Evolutionary conservation across 2,113 vertebrate genomes (phyloP).

Genomic region (Mormoops blainvillei): DNA sequence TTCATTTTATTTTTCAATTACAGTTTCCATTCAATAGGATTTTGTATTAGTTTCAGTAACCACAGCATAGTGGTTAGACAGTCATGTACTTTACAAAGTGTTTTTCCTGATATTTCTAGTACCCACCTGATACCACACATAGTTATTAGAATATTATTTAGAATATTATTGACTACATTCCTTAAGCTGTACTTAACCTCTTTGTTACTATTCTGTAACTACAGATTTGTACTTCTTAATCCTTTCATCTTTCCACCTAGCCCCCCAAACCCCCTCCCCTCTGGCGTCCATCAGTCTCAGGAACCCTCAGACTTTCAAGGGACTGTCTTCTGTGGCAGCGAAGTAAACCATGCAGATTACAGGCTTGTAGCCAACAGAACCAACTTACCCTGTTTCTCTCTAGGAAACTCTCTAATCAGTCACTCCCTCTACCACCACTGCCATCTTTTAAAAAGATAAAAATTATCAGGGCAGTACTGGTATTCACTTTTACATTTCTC

Average conservation of each 20-base stretch:
- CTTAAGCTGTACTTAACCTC: background rate
- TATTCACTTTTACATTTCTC: background rate
- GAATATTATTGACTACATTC: background rate
- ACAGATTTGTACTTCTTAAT: background rate
- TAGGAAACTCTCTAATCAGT: background rate
- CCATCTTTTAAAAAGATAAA: background rate
- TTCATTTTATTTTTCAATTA: background rate
- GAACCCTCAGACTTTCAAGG: background rate
- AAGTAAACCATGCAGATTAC: background rate
- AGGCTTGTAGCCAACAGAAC: background rate
- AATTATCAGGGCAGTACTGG: background rate
- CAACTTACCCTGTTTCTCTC: background rate
- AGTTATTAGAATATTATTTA: background rate
- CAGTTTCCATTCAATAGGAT: background rate
- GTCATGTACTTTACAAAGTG: background rate
- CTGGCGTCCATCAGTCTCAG: background rate
- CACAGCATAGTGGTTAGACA: background rate
- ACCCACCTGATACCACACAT: background rate
- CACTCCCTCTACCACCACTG: background rate
- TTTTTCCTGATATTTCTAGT: background rate
- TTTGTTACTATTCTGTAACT: background rate
- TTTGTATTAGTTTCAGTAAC: background rate
- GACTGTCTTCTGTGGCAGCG: background rate
- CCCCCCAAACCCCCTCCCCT: no score
- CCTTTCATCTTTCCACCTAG: background rate